Conservation (phyloP, 2,113 vertebrate species). For the Mobula birostris region DNA sequence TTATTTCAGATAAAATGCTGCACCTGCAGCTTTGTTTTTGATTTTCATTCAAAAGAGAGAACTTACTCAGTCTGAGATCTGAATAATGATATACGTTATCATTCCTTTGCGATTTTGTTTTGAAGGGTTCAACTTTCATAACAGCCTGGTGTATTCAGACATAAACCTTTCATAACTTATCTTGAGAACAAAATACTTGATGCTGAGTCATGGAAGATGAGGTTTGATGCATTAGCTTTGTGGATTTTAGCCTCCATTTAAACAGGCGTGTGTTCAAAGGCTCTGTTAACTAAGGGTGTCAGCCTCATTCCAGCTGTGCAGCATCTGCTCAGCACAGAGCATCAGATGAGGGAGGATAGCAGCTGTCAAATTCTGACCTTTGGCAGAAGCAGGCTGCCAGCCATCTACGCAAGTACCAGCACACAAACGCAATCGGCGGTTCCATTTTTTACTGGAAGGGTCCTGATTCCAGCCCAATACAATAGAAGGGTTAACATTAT, state of each 20-base stretch:
- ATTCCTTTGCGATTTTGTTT: background rate
- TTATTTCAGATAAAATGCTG: no score
- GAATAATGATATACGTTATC: background rate
- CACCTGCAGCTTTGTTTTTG: no score
- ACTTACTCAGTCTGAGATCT: background rate
- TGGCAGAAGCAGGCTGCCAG: background rate
- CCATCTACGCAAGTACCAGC: background rate
- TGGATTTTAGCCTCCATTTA: background rate
- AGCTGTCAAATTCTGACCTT: conserved; percentile 7
- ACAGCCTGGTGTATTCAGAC: background rate
- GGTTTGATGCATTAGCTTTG: background rate
- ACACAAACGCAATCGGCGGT: background rate
- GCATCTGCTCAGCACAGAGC: background rate
- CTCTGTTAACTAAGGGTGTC: background rate
- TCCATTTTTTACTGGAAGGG: background rate
- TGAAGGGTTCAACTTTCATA: background rate
- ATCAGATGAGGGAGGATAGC: no score
- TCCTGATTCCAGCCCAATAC: background rate
- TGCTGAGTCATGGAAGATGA: background rate
- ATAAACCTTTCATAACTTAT: background rate
- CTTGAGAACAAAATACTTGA: background rate
- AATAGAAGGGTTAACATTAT: background rate
- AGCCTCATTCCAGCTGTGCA: background rate
- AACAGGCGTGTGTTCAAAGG: conserved; percentile 10
- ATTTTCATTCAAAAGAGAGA: background rate